Percentiles rank a stretch among this genome's conserved stretches.
These are phyloP conservation scores for Diloba caeruleocephala DNA, from an alignment of 2,888 invertebrate species.

Conservation along the genomic window DNA sequence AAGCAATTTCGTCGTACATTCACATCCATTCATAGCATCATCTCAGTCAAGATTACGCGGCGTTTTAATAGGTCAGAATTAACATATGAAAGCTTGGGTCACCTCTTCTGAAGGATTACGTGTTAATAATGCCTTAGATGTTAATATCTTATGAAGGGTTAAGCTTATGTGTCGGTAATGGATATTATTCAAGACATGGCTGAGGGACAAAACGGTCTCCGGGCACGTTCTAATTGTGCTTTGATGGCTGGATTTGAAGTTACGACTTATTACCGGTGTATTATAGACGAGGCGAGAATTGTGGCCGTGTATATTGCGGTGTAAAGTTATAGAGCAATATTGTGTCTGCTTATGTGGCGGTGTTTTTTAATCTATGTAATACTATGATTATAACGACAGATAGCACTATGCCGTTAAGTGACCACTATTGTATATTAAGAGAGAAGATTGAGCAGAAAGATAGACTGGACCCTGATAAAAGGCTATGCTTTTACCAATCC, in stretches of 20 bases:
- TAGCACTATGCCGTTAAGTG: neutral
- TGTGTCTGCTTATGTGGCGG: neutral
- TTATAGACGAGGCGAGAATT: slow-evolving; percentile 5
- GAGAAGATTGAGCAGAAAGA: too few species aligned
- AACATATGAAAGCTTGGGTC: slow-evolving; percentile 81
- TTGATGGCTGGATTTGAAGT: slow-evolving; percentile 65
- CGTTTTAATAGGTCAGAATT: slow-evolving; percentile 81
- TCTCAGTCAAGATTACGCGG: slow-evolving; percentile 71
- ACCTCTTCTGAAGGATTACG: slow-evolving; percentile 77
- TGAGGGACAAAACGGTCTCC: slow-evolving; percentile 69
- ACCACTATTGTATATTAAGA: too few species aligned
- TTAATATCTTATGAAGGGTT: slow-evolving; percentile 81
- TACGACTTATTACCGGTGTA: slow-evolving; percentile 51
- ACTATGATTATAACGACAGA: neutral
- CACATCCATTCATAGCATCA: slow-evolving; percentile 69
- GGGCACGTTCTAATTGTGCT: slow-evolving; percentile 69
- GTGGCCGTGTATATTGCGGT: neutral
- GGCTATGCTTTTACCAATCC: too few species aligned
- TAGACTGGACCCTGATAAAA: too few species aligned
- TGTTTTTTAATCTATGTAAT: slow-evolving; percentile 3
- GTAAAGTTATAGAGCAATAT: neutral
- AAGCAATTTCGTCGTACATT: slow-evolving; percentile 66
- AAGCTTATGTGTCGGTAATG: slow-evolving; percentile 76
- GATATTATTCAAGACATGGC: slow-evolving; percentile 76
- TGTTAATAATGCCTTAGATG: slow-evolving; percentile 82